phyloP scores from a whole-genome alignment of 2,888 invertebrate genomes.

The Drosophila barbarae region DNA sequence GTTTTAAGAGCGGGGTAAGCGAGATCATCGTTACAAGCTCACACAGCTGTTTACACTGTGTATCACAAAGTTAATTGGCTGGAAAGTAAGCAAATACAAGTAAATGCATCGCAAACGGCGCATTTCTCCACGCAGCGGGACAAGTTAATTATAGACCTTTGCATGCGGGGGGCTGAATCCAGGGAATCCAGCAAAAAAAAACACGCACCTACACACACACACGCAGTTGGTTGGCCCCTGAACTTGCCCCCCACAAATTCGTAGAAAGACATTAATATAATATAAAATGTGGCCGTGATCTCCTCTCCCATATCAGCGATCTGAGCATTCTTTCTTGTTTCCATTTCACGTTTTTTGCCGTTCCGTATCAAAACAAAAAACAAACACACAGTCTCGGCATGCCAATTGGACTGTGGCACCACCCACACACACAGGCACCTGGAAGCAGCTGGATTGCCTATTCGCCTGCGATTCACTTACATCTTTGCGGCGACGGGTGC shows the following conservation, averaged over 20 bases:
- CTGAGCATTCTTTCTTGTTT: neutral
- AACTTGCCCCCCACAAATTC: constrained; percentile 43
- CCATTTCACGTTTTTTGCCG: constrained; percentile 19
- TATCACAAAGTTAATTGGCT: constrained; percentile 7
- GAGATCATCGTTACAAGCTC: constrained; percentile 45
- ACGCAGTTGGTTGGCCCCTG: constrained; percentile 8
- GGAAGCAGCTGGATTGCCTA: neutral
- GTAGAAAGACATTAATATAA: constrained; percentile 4
- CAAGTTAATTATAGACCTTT: constrained; percentile 51
- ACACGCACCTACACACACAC: constrained; percentile 21
- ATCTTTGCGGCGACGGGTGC: constrained; percentile 79
- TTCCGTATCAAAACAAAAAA: constrained; percentile 50
- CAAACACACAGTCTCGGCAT: constrained; percentile 52
- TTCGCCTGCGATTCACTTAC: constrained; percentile 67
- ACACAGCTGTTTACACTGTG: constrained; percentile 55
- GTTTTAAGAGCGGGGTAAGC: constrained; percentile 45
- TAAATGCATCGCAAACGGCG: constrained; percentile 3
- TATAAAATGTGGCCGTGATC: constrained; percentile 2
- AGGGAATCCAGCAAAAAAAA: constrained; percentile 8
- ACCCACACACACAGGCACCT: constrained; percentile 11
- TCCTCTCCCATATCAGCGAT: constrained; percentile 16
- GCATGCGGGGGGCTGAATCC: constrained; percentile 36
- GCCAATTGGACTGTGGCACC: constrained; percentile 55
- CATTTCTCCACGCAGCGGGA: constrained; percentile 10
- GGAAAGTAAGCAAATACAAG: constrained; percentile 10